A percentile compares a stretch with the other conserved stretches of the same genome.
Conservation (phyloP, 2,888 invertebrate species). For the Hydriomena furcata region DNA sequence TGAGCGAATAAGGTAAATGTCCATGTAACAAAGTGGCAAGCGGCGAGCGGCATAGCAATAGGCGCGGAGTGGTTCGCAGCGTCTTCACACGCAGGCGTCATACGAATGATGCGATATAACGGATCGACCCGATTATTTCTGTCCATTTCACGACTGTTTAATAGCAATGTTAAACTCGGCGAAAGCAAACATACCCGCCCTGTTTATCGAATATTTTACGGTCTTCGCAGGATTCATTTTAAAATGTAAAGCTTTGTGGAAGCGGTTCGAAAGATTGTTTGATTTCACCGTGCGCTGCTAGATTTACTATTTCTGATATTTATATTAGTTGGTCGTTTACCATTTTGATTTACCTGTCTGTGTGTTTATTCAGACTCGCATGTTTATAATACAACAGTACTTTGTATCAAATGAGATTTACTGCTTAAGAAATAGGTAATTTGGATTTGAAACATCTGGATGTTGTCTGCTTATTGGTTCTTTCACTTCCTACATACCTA, state of each 20-base stretch:
- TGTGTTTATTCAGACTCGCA: conserved; percentile 74
- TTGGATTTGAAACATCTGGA: conserved; percentile 69
- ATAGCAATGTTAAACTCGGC: conserved; percentile 82
- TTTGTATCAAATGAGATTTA: conserved; percentile 79
- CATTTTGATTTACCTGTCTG: conserved; percentile 80
- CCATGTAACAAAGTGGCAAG: conserved; percentile 59
- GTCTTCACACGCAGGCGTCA: conserved; percentile 70
- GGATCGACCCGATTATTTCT: conserved; percentile 82
- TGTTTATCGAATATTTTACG: conserved; percentile 83
- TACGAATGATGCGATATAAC: conserved; percentile 80
- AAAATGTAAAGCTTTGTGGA: conserved; percentile 77
- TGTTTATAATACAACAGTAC: conserved; percentile 79
- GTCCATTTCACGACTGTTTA: conserved; percentile 83
- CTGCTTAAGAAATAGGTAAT: conserved; percentile 68
- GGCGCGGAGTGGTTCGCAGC: conserved; percentile 50
- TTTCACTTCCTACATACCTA: conserved; percentile 39
- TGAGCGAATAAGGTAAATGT: conserved; percentile 67
- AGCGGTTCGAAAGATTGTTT: conserved; percentile 77
- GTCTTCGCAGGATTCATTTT: conserved; percentile 77
- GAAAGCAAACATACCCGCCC: conserved; percentile 80
- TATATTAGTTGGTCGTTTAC: conserved; percentile 80
- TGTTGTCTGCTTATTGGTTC: conserved; percentile 53
- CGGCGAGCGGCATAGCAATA: conserved; percentile 69
- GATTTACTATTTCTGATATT: conserved; percentile 78
- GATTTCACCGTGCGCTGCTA: conserved; percentile 62